Evolutionary conservation across 2,888 invertebrate genomes (phyloP).

Genomic region (Antheraea assamensis): DNA sequence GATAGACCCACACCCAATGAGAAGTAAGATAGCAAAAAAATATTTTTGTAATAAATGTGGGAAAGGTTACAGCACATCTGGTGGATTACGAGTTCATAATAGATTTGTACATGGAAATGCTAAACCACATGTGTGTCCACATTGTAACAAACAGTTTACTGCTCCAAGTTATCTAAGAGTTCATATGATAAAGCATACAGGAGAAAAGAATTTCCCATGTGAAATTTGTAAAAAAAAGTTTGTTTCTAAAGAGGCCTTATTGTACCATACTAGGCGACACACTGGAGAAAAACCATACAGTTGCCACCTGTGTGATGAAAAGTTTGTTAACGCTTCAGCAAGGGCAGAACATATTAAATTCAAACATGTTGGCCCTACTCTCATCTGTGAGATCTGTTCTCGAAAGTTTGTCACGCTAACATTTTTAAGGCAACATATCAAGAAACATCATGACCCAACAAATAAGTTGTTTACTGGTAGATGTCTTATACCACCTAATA

Average conservation of each 20-base stretch:
- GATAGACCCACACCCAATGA: conserved; percentile 65
- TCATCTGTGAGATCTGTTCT: conserved; percentile 67
- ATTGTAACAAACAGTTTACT: conserved; percentile 70
- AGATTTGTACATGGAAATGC: conserved; percentile 70
- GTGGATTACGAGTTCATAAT: conserved; percentile 66
- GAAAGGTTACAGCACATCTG: conserved; percentile 67
- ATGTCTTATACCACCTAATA: conserved; percentile 53
- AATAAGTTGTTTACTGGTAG: conserved; percentile 64
- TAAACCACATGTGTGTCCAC: conserved; percentile 62
- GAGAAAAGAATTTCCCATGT: conserved; percentile 70
- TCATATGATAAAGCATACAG: conserved; percentile 71
- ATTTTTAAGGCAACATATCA: conserved; percentile 66
- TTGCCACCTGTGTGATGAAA: conserved; percentile 64
- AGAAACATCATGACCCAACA: conserved; percentile 64
- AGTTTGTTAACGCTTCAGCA: conserved; percentile 72
- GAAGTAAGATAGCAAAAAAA: conserved; percentile 55
- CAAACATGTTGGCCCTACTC: conserved; percentile 67
- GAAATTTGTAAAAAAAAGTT: conserved; percentile 60
- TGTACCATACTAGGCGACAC: conserved; percentile 71
- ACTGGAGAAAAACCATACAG: conserved; percentile 73
- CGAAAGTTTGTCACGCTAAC: conserved; percentile 68
- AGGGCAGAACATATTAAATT: conserved; percentile 73
- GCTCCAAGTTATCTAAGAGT: conserved; percentile 69
- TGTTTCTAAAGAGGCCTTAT: conserved; percentile 70
- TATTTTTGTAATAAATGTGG: conserved; percentile 62